Evolutionary conservation across 2,888 invertebrate species (phyloP), one percentile per base, ranked within the genome.

Genomic region (Andrena chrysosceles): DNA sequence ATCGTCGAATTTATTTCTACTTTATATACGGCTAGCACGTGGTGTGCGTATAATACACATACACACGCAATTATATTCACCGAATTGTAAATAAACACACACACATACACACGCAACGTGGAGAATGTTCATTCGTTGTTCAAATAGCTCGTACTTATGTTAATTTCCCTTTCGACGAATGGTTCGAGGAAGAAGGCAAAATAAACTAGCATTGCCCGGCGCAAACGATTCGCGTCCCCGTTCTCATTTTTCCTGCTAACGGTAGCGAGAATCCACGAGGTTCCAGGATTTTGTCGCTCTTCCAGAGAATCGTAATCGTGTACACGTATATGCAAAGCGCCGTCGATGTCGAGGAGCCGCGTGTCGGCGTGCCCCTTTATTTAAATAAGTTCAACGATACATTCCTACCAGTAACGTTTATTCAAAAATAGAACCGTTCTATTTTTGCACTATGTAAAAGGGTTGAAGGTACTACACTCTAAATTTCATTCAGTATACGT

Each of bases 371-470:
- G 59, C 29, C 73, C 56, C 80, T 85, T 78, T 70, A 74, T 85
- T 84, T 79, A 82, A 68, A 75, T 85, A 85, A 83, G 88, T 89
- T 85, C 73, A 72, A 88, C 86, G 85, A 89, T 90, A 89, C 91
- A 90, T 90, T 90, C 90, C 87, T 87, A 85, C 84, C 78, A 84
- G 70, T 85, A 85, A 83, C 79, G 85, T 83, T 86, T 77, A 81
- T 85, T 81, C 87, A 86, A 87, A 87, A 90, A 88, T 85, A 86
- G 89, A 86, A 77, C 84, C 81, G 78, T 87, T 90, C 89, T 91
- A 91, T 91, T 91, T 91, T 91, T 91, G 91, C 91, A 91, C 90
- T 90, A 87, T 86, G 84, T 86, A 83, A 84, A 84, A 85, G 87
- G 89, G 84, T 87, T 87, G 87, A 89, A 81, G 89, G 85, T 86